Base-by-base conservation (phyloP, 2,797 vertebrate genomes). In the Sebastolobus alascanus region DNA sequence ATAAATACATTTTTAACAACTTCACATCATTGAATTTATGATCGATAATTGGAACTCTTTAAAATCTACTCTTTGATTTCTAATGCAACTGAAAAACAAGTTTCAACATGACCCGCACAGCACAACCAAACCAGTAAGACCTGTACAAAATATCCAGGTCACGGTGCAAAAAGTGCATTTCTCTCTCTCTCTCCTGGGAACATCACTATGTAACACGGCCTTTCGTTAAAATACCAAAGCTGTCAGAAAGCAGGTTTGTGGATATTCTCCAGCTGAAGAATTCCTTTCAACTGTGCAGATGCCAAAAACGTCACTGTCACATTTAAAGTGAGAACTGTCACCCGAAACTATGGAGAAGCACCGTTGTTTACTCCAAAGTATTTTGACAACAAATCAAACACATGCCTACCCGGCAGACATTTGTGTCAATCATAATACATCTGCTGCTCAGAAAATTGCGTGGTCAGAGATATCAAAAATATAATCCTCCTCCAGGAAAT, bases 401-500 rank as follows among this genome's bases (percentile, higher is more conserved):
- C 20, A 31, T 29, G 14, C 56, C 56, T 18, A 59, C 29, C 29
- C 8, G 0, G 0, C 22, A 29, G n/a, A 7, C 25, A 38, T 64
- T 63, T 18, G 22, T 31, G 25, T 65, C 5, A 64, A 64, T 56
- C 0, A 2, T 27, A 16, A 37, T 12, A 1, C 27, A 25, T 70
- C 67, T 37, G 13, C 20, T 55, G 18, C 46, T 73, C 31, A 38
- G 33, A 40, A 63, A 70, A 66, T 10, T 59, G 33, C 6, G 8
- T 27, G 4, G 8, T 73, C 40, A 72, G 16, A 66, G 10, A 75
- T 20, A 85, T 91, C 82, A 95, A 91, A 94, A 92, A 90, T 93
- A 90, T 81, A 94, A 94, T 5, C 22, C n/a, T 40, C 20, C 20
- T 25, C 10, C 1, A 94, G 83, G 20, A 54, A 71, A 55, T 81